phyloP scores from a whole-genome alignment of 1,140 invertebrate species.

The Drosophila kohkoa region DNA sequence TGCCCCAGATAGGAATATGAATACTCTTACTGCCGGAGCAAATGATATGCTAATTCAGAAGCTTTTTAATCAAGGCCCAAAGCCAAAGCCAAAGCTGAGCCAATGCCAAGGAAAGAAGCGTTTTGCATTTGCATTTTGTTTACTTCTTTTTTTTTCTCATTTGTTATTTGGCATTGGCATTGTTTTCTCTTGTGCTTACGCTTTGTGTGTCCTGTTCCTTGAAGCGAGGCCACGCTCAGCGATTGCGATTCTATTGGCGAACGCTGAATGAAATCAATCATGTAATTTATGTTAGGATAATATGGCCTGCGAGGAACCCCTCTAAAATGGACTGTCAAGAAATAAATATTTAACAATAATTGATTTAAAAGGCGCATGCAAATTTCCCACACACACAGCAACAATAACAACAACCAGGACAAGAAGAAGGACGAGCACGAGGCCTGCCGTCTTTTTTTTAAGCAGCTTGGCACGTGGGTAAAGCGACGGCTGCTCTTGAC shows the following conservation, averaged over 20 bases:
- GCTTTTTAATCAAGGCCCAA: constrained; percentile 79
- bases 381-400: constrained; percentile 48
- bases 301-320: constrained; percentile 49
- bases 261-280: constrained; percentile 79
- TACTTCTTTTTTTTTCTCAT: constrained; percentile 54
- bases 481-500: constrained; percentile 67
- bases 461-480: constrained; percentile 80
- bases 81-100: constrained; percentile 34
- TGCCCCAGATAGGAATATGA: constrained; percentile 20
- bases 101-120: constrained; percentile 37
- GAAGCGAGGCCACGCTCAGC: constrained; percentile 24
- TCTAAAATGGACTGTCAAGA: constrained; percentile 73
- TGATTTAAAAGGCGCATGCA: constrained; percentile 83
- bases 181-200: constrained; percentile 54
- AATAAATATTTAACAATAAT: constrained; percentile 84
- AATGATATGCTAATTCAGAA: constrained; percentile 80
- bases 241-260: constrained; percentile 31
- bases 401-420: constrained; percentile 1
- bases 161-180: constrained; percentile 21
- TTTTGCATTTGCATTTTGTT: constrained; percentile 76
- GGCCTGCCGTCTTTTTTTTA: constrained; percentile 49
- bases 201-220: constrained; percentile 21
- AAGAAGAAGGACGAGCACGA: constrained; percentile 22
- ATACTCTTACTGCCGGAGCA: constrained; percentile 39
- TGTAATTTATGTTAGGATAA: constrained; percentile 83